Base-by-base conservation (phyloP, 2,888 invertebrate genomes). In the Ophion costatus region DNA sequence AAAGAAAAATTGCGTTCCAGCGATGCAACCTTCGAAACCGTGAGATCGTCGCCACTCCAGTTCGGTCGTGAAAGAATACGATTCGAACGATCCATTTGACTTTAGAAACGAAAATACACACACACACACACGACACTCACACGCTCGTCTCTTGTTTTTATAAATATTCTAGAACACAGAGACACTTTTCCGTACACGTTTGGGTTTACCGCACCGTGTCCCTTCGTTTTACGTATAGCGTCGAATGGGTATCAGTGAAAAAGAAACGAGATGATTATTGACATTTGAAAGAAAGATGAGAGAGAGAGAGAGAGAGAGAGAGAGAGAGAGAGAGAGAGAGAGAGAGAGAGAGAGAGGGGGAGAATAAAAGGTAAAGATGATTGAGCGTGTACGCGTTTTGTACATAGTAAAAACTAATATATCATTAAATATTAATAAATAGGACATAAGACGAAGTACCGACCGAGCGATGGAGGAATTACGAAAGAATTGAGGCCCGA, bases 381-480 rank as follows among this genome's bases (percentile, higher is more conserved):
- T 82, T 64, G 63, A 87, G 87, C 89, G 87, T 89, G 45, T 45
- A 90, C 88, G 90, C 90, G 90, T 90, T 91, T 90, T 91, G 91
- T 90, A 91, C 88, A 91, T 91, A 92, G 89, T 90, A 85, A 91
- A 89, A 89, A 90, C 89, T 92, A 92, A 92, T 92, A 91, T 92
- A 92, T 91, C 91, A 90, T 91, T 91, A 90, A 90, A 90, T 89
- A 91, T 89, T 91, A 91, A 89, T 88, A 88, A 56, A 88, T 90
- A 91, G 88, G 70, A 45, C 24, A 56, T 87, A 88, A 87, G 85
- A 80, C 63, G 70, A 71, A 66, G 45, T 14, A 51, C 75, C 61
- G 63, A 80, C 14, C 86, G 70, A 77, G 66, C 56, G 78, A 80
- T 45, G 22, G 75, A 79, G 22, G 45, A 64, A 70, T 73, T 20